Evolutionary conservation across 1,140 invertebrate species (phyloP), one percentile per base, ranked within the genome.

Genomic region (Pseudobourletiella spinata): DNA sequence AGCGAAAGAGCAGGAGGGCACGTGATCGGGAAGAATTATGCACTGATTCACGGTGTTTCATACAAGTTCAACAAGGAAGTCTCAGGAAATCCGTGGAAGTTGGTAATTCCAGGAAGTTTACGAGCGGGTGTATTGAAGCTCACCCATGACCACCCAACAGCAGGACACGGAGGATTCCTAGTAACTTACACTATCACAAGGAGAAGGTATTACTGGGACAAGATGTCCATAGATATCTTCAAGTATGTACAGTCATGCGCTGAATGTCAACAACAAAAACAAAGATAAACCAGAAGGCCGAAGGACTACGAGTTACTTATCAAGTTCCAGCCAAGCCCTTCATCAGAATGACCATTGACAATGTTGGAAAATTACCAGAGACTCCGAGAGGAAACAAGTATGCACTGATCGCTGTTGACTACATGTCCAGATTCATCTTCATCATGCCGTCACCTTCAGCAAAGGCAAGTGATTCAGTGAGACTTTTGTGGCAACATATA

Each of bases 21-120:
- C n/a, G n/a, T n/a, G n/a, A n/a, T n/a, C n/a, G n/a, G n/a, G n/a
- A n/a, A n/a, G n/a, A n/a, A n/a, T n/a, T n/a, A n/a, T n/a, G n/a
- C n/a, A n/a, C n/a, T n/a, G n/a, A n/a, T n/a, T n/a, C 24, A 67
- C 1, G 61, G 52, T n/a, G n/a, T 67, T 29, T 20, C 63, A 0
- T 63, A 61, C 28, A 48, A 43, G 28, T 15, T 35, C 8, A 56
- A 63, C 28, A n/a, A 3, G 4, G 15, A 43, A 3, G 16, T 30
- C 14, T n/a, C 20, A 2, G 57, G 30, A 1, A 11, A 25, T 26
- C 32, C 51, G 2, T 55, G 60, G 63, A 15, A 30, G 15, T 11
- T 63, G 8, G 52, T 28, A 14, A 43, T 67, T 18, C 65, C 61
- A 0, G 0, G 1, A 1, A 3, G n/a, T 1, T 8, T 66, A 8